phyloP scores from a whole-genome alignment of 1,140 invertebrate species.

The Tetramorium alpestre region DNA sequence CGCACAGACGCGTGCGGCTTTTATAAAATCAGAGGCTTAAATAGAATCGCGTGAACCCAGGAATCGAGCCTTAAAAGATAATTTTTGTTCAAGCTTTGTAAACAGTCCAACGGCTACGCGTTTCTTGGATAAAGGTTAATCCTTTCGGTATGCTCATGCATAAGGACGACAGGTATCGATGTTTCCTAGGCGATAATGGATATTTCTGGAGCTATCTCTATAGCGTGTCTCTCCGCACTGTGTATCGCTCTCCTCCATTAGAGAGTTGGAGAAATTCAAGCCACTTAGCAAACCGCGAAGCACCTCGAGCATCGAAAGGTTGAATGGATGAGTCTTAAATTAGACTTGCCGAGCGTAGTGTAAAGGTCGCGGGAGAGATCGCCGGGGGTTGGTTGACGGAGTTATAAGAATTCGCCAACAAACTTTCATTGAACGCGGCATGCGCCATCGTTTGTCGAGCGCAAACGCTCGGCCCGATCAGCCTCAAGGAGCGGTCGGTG shows the following conservation, averaged over 20 bases:
- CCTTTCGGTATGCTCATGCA: background rate
- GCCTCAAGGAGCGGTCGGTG: slow-evolving; percentile 37
- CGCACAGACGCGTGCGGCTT: background rate
- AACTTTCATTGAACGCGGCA: slow-evolving; percentile 54
- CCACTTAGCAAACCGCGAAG: slow-evolving; percentile 39
- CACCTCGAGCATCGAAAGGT: slow-evolving; percentile 30
- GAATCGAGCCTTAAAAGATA: background rate
- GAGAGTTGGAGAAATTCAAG: slow-evolving; percentile 56
- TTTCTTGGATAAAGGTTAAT: slow-evolving; percentile 41
- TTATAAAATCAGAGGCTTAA: background rate
- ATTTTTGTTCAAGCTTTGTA: slow-evolving; percentile 26
- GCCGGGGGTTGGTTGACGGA: slow-evolving; percentile 35
- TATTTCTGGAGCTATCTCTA: slow-evolving; percentile 28
- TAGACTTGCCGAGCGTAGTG: slow-evolving; percentile 42
- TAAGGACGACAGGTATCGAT: slow-evolving; percentile 14
- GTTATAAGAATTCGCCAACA: slow-evolving; percentile 60
- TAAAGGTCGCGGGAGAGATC: slow-evolving; percentile 49
- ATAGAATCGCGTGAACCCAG: background rate
- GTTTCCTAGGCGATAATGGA: slow-evolving; percentile 17
- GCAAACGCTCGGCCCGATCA: slow-evolving; percentile 68
- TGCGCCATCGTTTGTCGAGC: slow-evolving; percentile 63
- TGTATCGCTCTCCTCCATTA: slow-evolving; percentile 17
- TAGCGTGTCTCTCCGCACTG: background rate
- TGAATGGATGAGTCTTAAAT: slow-evolving; percentile 65
- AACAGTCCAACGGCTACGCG: background rate